phyloP scores from a whole-genome alignment of 2,113 vertebrate genomes.

The Recurvirostra avosetta region DNA sequence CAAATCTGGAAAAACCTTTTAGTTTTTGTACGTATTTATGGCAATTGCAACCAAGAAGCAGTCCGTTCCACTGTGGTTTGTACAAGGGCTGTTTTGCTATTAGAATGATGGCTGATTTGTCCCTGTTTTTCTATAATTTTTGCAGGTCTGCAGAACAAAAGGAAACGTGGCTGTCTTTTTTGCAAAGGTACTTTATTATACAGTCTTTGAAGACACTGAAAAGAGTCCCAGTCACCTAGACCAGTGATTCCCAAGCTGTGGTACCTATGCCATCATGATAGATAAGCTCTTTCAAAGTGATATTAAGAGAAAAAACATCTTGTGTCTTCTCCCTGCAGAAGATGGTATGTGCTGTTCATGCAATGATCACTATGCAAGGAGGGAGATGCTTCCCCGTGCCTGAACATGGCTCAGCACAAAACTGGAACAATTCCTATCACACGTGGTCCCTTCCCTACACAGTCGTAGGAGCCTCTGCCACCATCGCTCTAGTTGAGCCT shows the following conservation, averaged over 20 bases:
- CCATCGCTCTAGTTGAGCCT: background rate
- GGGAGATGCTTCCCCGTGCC: background rate
- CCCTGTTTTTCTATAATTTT: conserved; percentile 33
- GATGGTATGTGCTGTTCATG: background rate
- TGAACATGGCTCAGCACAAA: background rate
- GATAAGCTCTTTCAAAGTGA: background rate
- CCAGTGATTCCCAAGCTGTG: background rate
- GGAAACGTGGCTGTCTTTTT: conserved; percentile 87
- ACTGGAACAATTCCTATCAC: background rate
- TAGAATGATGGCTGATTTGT: background rate
- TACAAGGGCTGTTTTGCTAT: background rate
- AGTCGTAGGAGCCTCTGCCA: background rate
- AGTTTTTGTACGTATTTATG: background rate
- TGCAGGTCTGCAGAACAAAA: conserved; percentile 87
- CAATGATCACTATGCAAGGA: background rate
- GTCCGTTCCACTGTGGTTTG: background rate
- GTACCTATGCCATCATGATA: background rate
- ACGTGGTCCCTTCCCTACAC: rapidly evolving
- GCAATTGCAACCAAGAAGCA: background rate
- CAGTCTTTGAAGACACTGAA: background rate
- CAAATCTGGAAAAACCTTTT: background rate
- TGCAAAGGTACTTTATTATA: conserved; percentile 84
- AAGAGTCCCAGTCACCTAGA: background rate
- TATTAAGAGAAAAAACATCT: background rate
- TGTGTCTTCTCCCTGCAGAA: background rate